These are phyloP conservation scores for Pyralis farinalis DNA, from an alignment of 2,888 invertebrate species.

Conservation along the genomic window DNA sequence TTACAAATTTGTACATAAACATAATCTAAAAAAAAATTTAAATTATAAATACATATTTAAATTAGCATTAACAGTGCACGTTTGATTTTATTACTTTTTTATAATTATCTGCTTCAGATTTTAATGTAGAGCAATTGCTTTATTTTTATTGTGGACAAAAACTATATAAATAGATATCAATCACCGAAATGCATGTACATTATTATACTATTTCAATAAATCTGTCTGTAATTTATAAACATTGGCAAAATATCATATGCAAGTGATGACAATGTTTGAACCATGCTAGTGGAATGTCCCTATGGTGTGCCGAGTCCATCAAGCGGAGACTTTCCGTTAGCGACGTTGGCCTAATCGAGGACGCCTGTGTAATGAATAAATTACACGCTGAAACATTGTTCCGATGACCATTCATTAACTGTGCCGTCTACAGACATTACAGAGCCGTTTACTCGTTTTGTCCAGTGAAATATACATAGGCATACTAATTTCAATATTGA, in stretches of 20 bases:
- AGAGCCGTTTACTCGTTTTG: slow-evolving; percentile 32
- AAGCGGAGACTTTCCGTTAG: slow-evolving; percentile 70
- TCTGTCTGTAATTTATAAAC: too few species aligned
- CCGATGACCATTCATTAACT: slow-evolving; percentile 70
- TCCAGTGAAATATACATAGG: slow-evolving; percentile 28
- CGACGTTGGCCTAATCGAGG: slow-evolving; percentile 61
- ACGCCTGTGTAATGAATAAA: slow-evolving; percentile 79
- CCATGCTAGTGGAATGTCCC: slow-evolving; percentile 1
- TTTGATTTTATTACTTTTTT: too few species aligned
- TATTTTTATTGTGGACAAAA: too few species aligned
- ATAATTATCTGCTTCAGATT: too few species aligned
- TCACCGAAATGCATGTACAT: too few species aligned
- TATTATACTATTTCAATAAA: too few species aligned
- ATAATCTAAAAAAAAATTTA: too few species aligned
- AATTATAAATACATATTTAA: too few species aligned
- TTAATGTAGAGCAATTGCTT: too few species aligned
- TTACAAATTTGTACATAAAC: too few species aligned
- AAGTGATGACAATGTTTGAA: background rate
- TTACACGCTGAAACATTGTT: slow-evolving; percentile 80
- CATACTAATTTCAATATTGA: slow-evolving; percentile 64
- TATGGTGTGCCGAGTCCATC: slow-evolving; percentile 42
- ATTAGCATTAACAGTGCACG: too few species aligned
- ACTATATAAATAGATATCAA: too few species aligned
- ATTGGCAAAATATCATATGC: background rate
- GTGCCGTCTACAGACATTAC: slow-evolving; percentile 46